Conservation (phyloP, 2,888 invertebrate species). For the Drosophila macrospina region DNA sequence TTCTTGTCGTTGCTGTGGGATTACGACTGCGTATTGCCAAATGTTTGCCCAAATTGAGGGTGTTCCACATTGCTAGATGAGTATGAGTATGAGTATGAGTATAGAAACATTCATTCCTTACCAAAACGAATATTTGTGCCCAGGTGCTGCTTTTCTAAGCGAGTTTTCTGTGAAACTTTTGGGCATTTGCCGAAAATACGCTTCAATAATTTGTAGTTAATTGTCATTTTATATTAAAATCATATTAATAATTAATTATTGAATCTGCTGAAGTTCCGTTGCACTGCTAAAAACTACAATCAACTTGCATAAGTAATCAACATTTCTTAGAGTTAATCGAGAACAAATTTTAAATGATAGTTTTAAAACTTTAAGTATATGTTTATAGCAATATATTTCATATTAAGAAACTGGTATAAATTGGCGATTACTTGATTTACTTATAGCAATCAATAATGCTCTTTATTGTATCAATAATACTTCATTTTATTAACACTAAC, state of each 20-base stretch:
- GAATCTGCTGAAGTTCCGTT: too few species aligned
- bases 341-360: too few species aligned
- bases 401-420: too few species aligned
- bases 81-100: neutral
- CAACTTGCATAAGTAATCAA: too few species aligned
- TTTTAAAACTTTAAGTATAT: too few species aligned
- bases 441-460: too few species aligned
- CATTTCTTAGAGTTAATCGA: too few species aligned
- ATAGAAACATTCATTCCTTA: constrained; percentile 13
- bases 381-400: too few species aligned
- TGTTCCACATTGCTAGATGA: neutral
- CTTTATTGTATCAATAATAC: too few species aligned
- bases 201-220: constrained; percentile 17
- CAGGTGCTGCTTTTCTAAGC: constrained; percentile 45
- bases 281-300: too few species aligned
- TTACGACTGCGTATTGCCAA: constrained; percentile 36
- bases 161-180: constrained; percentile 21
- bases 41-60: constrained; percentile 26
- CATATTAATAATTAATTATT: neutral
- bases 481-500: too few species aligned
- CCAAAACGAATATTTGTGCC: constrained; percentile 1
- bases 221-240: constrained; percentile 20
- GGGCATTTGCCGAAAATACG: neutral
- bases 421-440: too few species aligned
- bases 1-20: constrained; percentile 48